A percentile compares a stretch with the other conserved stretches of the same genome.
phyloP scores from a whole-genome alignment of 2,888 invertebrate species.

The Schrankia costaestrigalis region DNA sequence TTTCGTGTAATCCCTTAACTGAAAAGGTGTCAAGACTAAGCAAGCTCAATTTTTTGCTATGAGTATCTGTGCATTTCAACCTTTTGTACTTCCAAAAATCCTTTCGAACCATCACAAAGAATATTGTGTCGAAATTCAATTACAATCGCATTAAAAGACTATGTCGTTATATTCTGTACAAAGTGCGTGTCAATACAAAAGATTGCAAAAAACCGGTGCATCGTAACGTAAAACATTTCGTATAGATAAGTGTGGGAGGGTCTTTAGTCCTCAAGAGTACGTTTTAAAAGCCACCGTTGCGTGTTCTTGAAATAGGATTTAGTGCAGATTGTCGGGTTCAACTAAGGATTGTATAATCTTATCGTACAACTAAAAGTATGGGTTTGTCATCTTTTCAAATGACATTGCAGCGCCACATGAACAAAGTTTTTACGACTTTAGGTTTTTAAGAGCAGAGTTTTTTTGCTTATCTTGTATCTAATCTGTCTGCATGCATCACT shows the following conservation, averaged over 20 bases:
- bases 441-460: conserved; percentile 21
- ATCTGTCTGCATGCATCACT: conserved; percentile 22
- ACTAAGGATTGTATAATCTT: conserved; percentile 60
- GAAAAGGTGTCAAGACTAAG: too few species aligned
- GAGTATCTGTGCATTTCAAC: too few species aligned
- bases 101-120: conserved; percentile 29
- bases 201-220: conserved; percentile 50
- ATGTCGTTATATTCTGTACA: conserved; percentile 50
- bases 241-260: conserved; percentile 64
- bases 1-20: too few species aligned
- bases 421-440: conserved; percentile 33
- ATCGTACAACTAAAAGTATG: conserved; percentile 56
- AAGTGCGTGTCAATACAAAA: conserved; percentile 48
- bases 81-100: conserved; percentile 22
- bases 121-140: conserved; percentile 47
- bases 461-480: conserved; percentile 29
- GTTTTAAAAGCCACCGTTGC: conserved; percentile 73
- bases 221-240: conserved; percentile 56
- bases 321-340: conserved; percentile 59
- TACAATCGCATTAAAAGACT: conserved; percentile 64
- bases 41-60: too few species aligned
- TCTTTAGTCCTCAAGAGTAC: conserved; percentile 50
- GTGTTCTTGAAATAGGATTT: conserved; percentile 74
- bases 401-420: conserved; percentile 58
- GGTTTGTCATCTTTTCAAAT: conserved; percentile 60